Base-by-base conservation (phyloP, 1,140 invertebrate genomes). In the Drosophila tani region DNA sequence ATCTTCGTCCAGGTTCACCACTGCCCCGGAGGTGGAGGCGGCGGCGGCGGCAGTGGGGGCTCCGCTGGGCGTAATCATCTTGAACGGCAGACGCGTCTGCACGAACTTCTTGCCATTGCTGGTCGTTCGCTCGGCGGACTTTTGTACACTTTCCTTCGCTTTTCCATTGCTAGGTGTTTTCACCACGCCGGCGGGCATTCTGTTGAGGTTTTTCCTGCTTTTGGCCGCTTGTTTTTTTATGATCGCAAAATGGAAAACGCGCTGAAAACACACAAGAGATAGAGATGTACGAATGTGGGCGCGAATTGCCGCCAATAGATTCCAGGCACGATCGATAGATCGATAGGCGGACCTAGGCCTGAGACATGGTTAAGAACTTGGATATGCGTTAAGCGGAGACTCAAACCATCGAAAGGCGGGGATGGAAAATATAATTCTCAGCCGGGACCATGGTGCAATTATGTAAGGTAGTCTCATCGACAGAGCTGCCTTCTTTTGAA, bases 1-100 rank as follows among this genome's bases (percentile, higher is more conserved):
- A 0, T 62, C 67, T 5, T 38, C 47, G 11, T 70, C 79, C 47
- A 60, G 9, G 15, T 57, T 59, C 5, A 62, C 35, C 14, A 24
- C 64, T n/a, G 46, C 29, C 12, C 15, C 15, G 11, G 59, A 6
- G 3, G 63, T 9, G 11, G 49, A 12, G 21, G 45, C n/a, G 41
- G 32, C n/a, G 41, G 32, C n/a, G 45, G 45, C 12, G 7, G 45
- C 32, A 29, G 62, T n/a, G 40, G 50, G 15, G 40, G 45, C 35
- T 4, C n/a, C 46, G 4, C 69, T 66, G 2, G 91, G 82, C 27
- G 85, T 57, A 15, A 92, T 65, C 27, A 92, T 59, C 65, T 92
- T 93, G 19, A 93, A 93, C 2, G 92, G 92, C 40, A 93, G 71
- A 43, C 92, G 85, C 29, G 93, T 93, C 62, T 93, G 93, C 8